Conservation (phyloP, 2,888 invertebrate species). For the Syrphus vitripennis region DNA sequence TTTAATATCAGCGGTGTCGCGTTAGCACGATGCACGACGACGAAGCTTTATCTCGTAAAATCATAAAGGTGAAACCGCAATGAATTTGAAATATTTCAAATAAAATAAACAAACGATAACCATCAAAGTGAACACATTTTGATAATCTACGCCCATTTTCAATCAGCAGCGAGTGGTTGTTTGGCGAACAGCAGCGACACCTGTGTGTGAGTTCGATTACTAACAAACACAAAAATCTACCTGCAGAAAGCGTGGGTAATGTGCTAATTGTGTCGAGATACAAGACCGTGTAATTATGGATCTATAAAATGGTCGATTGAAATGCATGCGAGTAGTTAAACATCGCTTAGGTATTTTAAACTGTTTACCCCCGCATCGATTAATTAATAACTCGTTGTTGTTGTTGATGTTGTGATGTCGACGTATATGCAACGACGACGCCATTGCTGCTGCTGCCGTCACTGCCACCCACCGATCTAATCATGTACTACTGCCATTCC, state of each 20-base stretch:
- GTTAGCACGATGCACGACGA: too few species aligned
- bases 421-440: neutral
- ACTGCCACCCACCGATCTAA: slow-evolving; percentile 12
- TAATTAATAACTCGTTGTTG: slow-evolving; percentile 39
- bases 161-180: neutral
- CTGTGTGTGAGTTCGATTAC: slow-evolving; percentile 11
- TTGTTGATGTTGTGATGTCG: neutral
- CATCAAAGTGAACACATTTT: slow-evolving; percentile 55
- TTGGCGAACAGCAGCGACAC: neutral
- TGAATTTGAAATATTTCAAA: slow-evolving; percentile 60
- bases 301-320: slow-evolving; percentile 57
- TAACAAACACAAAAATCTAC: neutral
- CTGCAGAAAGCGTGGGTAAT: slow-evolving; percentile 57
- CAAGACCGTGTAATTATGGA: slow-evolving; percentile 50
- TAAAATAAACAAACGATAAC: slow-evolving; percentile 58
- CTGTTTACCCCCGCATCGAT: slow-evolving; percentile 54
- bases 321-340: slow-evolving; percentile 59
- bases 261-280: slow-evolving; percentile 60
- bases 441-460: slow-evolving; percentile 14
- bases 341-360: slow-evolving; percentile 63
- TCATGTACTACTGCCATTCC: neutral
- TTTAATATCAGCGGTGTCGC: neutral
- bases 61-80: slow-evolving; percentile 40
- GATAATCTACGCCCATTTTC: slow-evolving; percentile 50
- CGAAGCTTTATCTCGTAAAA: neutral